Base-by-base conservation (phyloP, 1,140 invertebrate species). In the Macrotrachela quadricornifera region DNA sequence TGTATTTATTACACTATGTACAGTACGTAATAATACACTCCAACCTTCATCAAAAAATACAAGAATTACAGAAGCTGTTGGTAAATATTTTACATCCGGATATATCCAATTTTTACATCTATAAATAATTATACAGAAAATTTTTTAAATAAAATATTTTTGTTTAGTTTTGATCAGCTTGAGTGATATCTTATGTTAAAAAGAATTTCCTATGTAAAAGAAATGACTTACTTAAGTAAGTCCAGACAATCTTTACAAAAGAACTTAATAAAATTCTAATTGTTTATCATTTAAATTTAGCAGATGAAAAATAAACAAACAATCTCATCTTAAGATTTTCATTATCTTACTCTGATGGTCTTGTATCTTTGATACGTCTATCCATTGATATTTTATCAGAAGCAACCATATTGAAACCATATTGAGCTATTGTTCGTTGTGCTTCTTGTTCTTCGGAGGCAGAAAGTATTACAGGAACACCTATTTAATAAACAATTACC, bases 11-110 rank as follows among this genome's bases (percentile, higher is more conserved):
- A 99, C 85, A 57, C 83, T 84, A 65, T 96, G 88, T 0, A 96
- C 86, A n/a, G 91, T 96, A 57, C 91, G 72, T 72, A 96, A 75
- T 13, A 97, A 73, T 2, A 90, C 86, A 3, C 85, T 84, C 76
- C 83, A 94, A 2, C 90, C 92, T 71, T 99, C 70, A 68, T 99
- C 97, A 64, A 97, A 91, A 67, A 99, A 97, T 12, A 96, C 92
- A 56, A 99, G 80, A 57, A 99, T 90, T 0, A 97, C 86, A 64
- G 83, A 87, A 6, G 88, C 85, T 49, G 75, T 79, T 0, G 91
- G 88, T 58, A 97, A 73, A 12, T 67, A 58, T 12, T 36, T 14
- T 55, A 82, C 73, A 59, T 78, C 75, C 9, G 88, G 83, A 70
- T 96, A 97, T 62, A 91, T 77, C 91, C 92, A 97, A 64, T 87